Evolutionary conservation across 2,113 vertebrate species (phyloP).

Genomic region (Notothenia coriiceps): DNA sequence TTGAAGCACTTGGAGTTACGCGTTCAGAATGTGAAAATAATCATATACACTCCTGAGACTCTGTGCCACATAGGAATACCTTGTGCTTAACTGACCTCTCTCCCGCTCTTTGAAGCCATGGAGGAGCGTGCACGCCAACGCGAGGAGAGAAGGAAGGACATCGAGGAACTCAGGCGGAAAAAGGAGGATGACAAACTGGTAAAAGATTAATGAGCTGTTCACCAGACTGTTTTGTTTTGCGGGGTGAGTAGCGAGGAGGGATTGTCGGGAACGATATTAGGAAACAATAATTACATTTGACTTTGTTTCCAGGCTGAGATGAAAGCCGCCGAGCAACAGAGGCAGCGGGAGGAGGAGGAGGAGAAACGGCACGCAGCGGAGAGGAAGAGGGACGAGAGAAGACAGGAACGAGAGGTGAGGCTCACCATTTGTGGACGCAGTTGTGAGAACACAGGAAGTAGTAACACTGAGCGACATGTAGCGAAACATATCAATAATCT

Average conservation of each 20-base stretch:
- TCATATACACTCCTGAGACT: slow-evolving; percentile 5
- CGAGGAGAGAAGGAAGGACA: slow-evolving; percentile 85
- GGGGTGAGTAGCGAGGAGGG: not conserved
- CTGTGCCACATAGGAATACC: not conserved
- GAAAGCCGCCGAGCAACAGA: slow-evolving; percentile 89
- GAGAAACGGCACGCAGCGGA: slow-evolving; percentile 85
- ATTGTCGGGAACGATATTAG: not conserved
- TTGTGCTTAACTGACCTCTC: not conserved
- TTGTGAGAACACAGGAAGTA: slow-evolving; percentile 17
- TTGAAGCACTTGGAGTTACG: not conserved
- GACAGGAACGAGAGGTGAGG: slow-evolving; percentile 87
- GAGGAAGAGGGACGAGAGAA: slow-evolving; percentile 87
- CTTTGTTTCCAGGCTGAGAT: slow-evolving; percentile 84
- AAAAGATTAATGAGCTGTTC: slow-evolving; percentile 21
- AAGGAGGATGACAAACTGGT: slow-evolving; percentile 88
- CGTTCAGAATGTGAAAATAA: slow-evolving; percentile 40
- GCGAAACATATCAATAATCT: slow-evolving; percentile 1
- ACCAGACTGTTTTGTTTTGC: not conserved
- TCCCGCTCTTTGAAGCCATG: slow-evolving; percentile 87
- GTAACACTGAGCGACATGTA: not conserved
- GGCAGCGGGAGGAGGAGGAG: slow-evolving; percentile 84
- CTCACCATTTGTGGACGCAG: slow-evolving; percentile 3
- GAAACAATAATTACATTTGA: not conserved
- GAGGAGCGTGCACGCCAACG: slow-evolving; percentile 90
- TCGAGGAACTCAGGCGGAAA: slow-evolving; percentile 88